A percentile compares a stretch with the other conserved stretches of the same genome.
phyloP scores from a whole-genome alignment of 2,113 vertebrate species.

The Sisor rabdophorus region DNA sequence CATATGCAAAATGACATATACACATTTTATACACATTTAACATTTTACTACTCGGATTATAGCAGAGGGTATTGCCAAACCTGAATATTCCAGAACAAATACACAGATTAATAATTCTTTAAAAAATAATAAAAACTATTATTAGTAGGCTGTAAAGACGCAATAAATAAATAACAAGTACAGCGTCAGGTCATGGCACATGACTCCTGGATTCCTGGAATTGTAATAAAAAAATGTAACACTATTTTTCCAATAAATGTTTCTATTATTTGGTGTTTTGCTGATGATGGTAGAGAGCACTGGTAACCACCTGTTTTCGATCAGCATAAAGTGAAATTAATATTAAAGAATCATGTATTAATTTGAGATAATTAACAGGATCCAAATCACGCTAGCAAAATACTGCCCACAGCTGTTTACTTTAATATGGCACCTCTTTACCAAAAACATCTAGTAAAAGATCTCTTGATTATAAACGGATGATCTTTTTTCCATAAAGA shows the following conservation, averaged over 20 bases:
- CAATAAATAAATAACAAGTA: not conserved
- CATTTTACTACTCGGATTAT: constrained; percentile 24
- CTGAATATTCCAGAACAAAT: constrained; percentile 8
- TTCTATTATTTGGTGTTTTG: not conserved
- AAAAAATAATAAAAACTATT: not conserved
- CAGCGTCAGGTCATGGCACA: not conserved
- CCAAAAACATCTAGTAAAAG: not conserved
- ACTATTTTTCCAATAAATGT: not conserved
- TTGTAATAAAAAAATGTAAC: not conserved
- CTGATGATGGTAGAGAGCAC: not conserved
- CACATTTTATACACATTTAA: constrained; percentile 24
- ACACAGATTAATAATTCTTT: not conserved
- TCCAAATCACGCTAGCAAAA: not conserved
- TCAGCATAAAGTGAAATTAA: not conserved
- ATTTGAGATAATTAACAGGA: not conserved
- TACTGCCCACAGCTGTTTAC: not conserved
- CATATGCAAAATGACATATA: constrained; percentile 4
- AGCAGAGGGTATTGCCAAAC: constrained; percentile 7
- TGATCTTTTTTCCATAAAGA: not conserved
- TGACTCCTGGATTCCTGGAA: constrained; percentile 9
- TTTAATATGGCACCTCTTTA: not conserved
- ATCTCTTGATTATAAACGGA: not conserved
- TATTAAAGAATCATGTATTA: not conserved
- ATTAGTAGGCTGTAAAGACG: not conserved
- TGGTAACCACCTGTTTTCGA: not conserved